These are phyloP conservation scores for Suillia variegata DNA, from an alignment of 2,888 invertebrate genomes.

Conservation along the genomic window DNA sequence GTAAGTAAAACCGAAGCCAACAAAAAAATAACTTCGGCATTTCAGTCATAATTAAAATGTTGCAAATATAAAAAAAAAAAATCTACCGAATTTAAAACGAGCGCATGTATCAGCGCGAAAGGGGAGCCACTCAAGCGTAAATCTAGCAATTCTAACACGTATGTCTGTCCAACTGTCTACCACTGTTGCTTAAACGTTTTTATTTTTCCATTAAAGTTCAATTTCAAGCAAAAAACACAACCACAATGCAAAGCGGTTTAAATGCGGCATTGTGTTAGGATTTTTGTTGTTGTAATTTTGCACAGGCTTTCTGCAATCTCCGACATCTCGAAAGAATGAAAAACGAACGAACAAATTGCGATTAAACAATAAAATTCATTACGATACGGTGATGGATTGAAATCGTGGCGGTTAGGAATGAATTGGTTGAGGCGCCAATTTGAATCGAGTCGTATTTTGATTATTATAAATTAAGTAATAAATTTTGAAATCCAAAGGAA, in stretches of 20 bases:
- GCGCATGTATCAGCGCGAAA: slow-evolving; percentile 5
- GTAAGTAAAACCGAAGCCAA: slow-evolving; percentile 59
- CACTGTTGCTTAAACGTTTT: slow-evolving; percentile 40
- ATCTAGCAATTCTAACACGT: slow-evolving; percentile 48
- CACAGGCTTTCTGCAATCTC: slow-evolving; percentile 46
- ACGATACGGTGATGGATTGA: slow-evolving; percentile 36
- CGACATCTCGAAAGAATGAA: slow-evolving; percentile 13
- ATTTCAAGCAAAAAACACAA: slow-evolving; percentile 31
- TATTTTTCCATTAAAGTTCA: slow-evolving; percentile 40
- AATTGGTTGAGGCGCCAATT: slow-evolving; percentile 26
- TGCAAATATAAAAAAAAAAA: slow-evolving; percentile 19
- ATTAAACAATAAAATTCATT: slow-evolving; percentile 20
- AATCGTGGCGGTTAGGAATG: slow-evolving; percentile 34
- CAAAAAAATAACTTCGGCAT: slow-evolving; percentile 1
- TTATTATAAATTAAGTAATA: no score
- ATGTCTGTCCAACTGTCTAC: slow-evolving; percentile 17
- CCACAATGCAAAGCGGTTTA: no score
- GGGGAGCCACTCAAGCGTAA: slow-evolving; percentile 49
- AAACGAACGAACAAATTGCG: slow-evolving; percentile 48
- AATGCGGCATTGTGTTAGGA: not conserved
- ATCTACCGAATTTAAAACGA: slow-evolving; percentile 20
- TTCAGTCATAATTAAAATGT: slow-evolving; percentile 16
- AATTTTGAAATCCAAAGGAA: no score
- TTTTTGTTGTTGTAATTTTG: slow-evolving; percentile 1
- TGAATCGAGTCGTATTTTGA: not conserved